Conservation (phyloP, 92 coral and sea anemone genomes). For the Epizoanthus illoricatus region DNA sequence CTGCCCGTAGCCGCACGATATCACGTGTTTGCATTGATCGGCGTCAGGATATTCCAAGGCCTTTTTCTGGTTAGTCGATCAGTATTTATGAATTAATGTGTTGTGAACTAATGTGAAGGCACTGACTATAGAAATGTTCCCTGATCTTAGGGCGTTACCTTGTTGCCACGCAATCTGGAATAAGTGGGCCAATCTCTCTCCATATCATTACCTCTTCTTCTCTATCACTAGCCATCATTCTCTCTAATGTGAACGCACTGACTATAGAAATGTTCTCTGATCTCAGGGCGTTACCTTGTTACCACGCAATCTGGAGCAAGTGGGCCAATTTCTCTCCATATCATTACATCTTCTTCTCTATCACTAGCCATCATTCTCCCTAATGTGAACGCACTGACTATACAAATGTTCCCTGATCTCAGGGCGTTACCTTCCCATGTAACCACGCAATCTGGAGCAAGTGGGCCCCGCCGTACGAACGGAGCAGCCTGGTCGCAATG, state of each 20-base stretch:
- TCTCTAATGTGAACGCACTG: not conserved
- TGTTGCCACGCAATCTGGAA: slow-evolving; percentile 99
- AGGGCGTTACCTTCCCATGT: slow-evolving; percentile 99
- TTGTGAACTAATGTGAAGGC: not conserved
- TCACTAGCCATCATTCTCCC: not conserved
- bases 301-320: slow-evolving; percentile 99
- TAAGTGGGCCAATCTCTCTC: slow-evolving; percentile 72
- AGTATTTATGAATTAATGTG: not conserved
- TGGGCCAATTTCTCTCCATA: slow-evolving; percentile 58
- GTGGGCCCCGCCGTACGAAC: slow-evolving; percentile 94
- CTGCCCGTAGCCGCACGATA: slow-evolving; percentile 95
- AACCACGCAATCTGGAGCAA: slow-evolving; percentile 99
- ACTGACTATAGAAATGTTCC: not conserved
- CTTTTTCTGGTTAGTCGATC: slow-evolving; percentile 86
- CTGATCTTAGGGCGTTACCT: slow-evolving; percentile 83
- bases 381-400: not conserved
- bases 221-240: not conserved
- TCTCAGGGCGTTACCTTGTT: slow-evolving; percentile 92
- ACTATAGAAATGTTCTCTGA: not conserved
- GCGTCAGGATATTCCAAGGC: slow-evolving; percentile 92
- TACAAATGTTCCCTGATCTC: not conserved
- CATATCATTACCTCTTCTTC: not conserved
- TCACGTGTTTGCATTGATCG: slow-evolving; percentile 83
- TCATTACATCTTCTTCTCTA: too few relatives aligned
- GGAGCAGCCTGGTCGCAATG: slow-evolving; percentile 92